Evolutionary conservation across 2,797 vertebrate species (phyloP).

Genomic region (Siniperca scherzeri): DNA sequence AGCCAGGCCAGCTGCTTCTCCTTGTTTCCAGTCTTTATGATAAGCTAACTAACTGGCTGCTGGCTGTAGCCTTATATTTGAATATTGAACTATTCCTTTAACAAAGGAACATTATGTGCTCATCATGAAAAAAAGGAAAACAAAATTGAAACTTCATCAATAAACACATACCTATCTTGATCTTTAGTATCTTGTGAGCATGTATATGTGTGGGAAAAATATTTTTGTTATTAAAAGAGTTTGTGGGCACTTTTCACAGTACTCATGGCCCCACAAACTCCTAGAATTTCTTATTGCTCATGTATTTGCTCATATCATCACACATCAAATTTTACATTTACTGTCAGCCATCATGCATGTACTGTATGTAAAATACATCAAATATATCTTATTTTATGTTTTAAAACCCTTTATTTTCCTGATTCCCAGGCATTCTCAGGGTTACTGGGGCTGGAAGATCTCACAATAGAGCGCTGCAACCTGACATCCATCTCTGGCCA

Average conservation of each 20-base stretch:
- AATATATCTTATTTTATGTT: neutral
- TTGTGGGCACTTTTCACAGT: neutral
- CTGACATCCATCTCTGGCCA: slow-evolving; percentile 94
- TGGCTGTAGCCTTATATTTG: neutral
- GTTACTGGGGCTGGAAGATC: slow-evolving; percentile 91
- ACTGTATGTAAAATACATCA: neutral
- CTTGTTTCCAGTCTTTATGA: neutral
- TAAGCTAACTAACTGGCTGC: neutral
- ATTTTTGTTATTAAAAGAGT: neutral
- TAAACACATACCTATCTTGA: neutral
- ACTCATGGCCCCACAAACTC: neutral
- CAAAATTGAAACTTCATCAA: neutral
- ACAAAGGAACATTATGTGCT: neutral
- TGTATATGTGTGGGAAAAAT: neutral
- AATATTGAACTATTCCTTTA: neutral
- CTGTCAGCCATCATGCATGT: neutral
- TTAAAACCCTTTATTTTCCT: neutral
- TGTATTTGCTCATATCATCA: neutral
- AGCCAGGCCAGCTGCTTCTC: neutral
- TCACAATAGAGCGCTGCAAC: slow-evolving; percentile 95
- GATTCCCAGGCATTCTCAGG: slow-evolving; percentile 90
- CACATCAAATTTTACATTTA: neutral
- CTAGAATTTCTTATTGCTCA: neutral
- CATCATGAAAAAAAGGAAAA: neutral
- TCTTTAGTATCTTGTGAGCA: neutral